Base-by-base conservation (phyloP, 30 jellyfish, hydroid and myxozoan genomes). In the Phacellophora camtschatica region DNA sequence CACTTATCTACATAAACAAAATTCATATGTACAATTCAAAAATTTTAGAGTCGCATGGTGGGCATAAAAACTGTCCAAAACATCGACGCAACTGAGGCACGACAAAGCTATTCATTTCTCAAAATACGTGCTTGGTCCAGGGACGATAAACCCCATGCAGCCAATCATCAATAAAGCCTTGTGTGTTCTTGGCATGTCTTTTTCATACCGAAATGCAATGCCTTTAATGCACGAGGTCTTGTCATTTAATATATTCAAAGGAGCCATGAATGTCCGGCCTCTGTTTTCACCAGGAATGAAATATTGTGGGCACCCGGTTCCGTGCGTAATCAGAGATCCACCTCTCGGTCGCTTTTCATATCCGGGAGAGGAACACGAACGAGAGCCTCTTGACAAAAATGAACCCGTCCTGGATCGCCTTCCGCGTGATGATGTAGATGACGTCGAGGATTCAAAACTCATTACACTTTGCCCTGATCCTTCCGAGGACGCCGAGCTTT, bases 161-260 rank as follows among this genome's bases (percentile, higher is more conserved):
- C 95, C 97, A 28, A 83, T 79, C 76, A 80, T 77, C 5, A 95
- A 83, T 19, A 89, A 57, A 36, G 97, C 97, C 57, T 88, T 68
- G 65, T 62, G 84, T 2, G 93, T 83, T 65, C 95, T 59, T 67
- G 97, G 92, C 84, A 83, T 69, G 33, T 89, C 81, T 36, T 85
- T 65, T 66, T 61, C 32, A 15, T 82, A 51, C 39, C 84, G 77
- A 42, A 73, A 74, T 28, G 74, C 20, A 23, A 89, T 56, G 20
- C 97, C 97, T 67, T 77, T 73, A 39, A 89, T 69, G 73, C 97
- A 89, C 0, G 75, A 55, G 6, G 97, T 71, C 11, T 82, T 58
- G 15, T 82, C 69, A 22, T 70, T 69, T 48, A 88, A 77, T 29
- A 72, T 80, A 72, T 73, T 74, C 48, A 88, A 30, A 24, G 95